phyloP scores from a whole-genome alignment of 1,140 invertebrate genomes.

The Chrysopa pallens region DNA sequence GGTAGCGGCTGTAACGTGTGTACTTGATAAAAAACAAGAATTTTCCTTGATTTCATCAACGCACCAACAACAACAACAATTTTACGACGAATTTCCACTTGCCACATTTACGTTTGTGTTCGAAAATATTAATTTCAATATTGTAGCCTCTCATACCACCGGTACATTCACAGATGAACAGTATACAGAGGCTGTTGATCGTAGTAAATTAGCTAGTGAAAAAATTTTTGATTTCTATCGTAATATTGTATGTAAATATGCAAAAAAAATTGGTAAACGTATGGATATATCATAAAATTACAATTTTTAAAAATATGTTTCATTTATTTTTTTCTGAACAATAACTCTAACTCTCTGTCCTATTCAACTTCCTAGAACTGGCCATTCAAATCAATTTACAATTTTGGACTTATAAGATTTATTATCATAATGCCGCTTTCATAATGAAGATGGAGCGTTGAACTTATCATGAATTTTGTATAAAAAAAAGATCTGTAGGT shows the following conservation, averaged over 20 bases:
- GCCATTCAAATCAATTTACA: too few species aligned
- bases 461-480: too few species aligned
- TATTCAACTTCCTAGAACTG: too few species aligned
- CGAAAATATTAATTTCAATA: constrained; percentile 41
- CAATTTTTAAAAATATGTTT: too few species aligned
- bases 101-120: constrained; percentile 51
- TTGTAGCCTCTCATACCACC: constrained; percentile 43
- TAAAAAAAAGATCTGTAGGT: too few species aligned
- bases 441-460: too few species aligned
- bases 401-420: too few species aligned
- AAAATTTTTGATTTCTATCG: constrained; percentile 55
- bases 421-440: too few species aligned
- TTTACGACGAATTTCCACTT: constrained; percentile 20
- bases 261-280: neutral
- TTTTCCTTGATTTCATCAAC: constrained; percentile 47
- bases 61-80: constrained; percentile 15
- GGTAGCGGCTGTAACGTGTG: constrained; percentile 59
- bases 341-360: too few species aligned
- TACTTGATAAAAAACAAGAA: constrained; percentile 39
- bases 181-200: constrained; percentile 38
- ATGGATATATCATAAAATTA: too few species aligned
- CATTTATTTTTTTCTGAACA: too few species aligned
- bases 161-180: constrained; percentile 44
- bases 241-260: constrained; percentile 23
- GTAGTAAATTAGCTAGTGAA: constrained; percentile 41